phyloP scores from a whole-genome alignment of 2,797 vertebrate species.

The Tolypeutes matacus region DNA sequence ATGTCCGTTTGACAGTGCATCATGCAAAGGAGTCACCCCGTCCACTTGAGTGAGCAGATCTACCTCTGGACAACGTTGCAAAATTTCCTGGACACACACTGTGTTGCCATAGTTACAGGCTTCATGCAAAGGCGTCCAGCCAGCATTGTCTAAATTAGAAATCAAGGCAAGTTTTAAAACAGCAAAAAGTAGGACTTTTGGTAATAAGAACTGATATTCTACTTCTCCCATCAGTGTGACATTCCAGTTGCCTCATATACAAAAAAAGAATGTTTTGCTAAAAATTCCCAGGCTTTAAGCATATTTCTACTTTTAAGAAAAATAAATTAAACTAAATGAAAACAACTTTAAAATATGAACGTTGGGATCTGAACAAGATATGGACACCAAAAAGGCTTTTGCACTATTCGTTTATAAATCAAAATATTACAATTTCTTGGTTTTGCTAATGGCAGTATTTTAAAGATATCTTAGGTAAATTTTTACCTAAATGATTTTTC shows the following conservation, averaged over 20 bases:
- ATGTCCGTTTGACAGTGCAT: constrained; percentile 94
- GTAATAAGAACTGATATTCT: constrained; percentile 60
- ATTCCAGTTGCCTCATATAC: constrained; percentile 31
- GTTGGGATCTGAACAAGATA: constrained; percentile 55
- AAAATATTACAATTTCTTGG: constrained; percentile 51
- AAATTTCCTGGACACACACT: constrained; percentile 94
- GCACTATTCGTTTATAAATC: constrained; percentile 58
- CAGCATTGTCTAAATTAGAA: constrained; percentile 94
- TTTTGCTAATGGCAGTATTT: constrained; percentile 34
- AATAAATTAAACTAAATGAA: constrained; percentile 39
- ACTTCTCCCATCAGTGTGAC: constrained; percentile 64
- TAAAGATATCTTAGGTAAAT: constrained; percentile 67
- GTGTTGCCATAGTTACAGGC: constrained; percentile 98
- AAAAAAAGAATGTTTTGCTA: neutral
- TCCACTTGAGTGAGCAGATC: constrained; percentile 93
- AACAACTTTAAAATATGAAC: constrained; percentile 65
- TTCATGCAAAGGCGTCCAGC: constrained; percentile 98
- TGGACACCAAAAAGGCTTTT: constrained; percentile 37
- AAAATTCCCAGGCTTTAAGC: neutral
- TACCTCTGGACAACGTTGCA: constrained; percentile 92
- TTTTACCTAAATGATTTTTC: constrained; percentile 53
- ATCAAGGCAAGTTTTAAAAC: constrained; percentile 90
- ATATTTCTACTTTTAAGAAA: constrained; percentile 61
- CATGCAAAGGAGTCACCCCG: constrained; percentile 96
- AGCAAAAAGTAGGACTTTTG: constrained; percentile 82